Evolutionary conservation across 2,113 vertebrate species (phyloP).

Genomic region (Dipodomys stephensi): DNA sequence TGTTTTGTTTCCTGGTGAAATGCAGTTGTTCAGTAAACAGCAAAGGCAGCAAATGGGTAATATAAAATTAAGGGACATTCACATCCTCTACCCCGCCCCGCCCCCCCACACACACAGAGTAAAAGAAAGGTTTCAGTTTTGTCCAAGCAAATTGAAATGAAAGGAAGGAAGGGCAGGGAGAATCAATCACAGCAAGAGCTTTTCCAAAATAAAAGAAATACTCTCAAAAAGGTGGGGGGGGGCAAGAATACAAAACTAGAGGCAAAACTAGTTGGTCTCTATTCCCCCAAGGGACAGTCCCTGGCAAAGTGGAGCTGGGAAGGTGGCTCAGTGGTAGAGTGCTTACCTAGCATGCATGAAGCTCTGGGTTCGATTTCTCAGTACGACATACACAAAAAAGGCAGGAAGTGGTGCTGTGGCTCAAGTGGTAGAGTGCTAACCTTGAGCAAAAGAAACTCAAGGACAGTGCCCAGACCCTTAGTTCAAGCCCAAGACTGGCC

Average conservation of each 20-base stretch:
- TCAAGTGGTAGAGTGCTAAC: no score
- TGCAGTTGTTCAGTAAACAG: constrained; percentile 57
- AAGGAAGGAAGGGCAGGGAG: neutral
- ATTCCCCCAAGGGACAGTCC: neutral
- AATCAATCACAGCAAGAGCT: constrained; percentile 36
- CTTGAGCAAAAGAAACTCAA: no score
- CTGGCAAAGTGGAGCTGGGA: neutral
- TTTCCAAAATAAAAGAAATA: constrained; percentile 42
- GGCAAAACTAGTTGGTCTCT: constrained; percentile 34
- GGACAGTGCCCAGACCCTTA: no score
- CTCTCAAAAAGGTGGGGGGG: no score
- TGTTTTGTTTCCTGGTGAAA: constrained; percentile 51
- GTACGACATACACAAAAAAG: no score
- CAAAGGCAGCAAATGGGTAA: constrained; percentile 18
- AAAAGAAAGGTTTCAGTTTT: neutral
- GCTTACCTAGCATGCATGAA: no score
- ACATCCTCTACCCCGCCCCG: accelerated
- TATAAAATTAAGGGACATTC: constrained; percentile 51
- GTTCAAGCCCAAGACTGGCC: no score
- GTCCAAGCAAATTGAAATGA: constrained; percentile 5
- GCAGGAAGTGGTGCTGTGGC: no score
- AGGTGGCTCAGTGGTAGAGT: no score
- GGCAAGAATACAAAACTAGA: no score
- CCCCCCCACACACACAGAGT: neutral
- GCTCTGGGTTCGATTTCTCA: no score